Percentiles rank a stretch among this genome's conserved stretches.
phyloP scores from a whole-genome alignment of 2,888 invertebrate species.

The Agriopis leucophaearia region DNA sequence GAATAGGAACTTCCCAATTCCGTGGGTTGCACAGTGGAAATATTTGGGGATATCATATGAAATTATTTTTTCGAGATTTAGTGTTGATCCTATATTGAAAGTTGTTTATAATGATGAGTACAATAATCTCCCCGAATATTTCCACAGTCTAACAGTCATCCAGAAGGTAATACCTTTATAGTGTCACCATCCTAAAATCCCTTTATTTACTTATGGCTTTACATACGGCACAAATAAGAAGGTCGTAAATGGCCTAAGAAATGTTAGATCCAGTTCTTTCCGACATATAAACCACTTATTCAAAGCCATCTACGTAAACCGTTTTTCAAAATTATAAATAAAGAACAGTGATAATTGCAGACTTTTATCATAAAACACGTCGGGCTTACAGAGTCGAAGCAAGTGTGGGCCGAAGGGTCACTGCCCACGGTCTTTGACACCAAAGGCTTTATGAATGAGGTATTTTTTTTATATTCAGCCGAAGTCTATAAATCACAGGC shows the following conservation, averaged over 20 bases:
- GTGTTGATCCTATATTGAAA: too few species aligned
- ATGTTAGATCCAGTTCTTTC: too few species aligned
- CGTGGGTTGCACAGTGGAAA: too few species aligned
- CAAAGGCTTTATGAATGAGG: background rate
- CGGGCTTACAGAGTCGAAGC: constrained; percentile 12
- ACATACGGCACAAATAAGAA: background rate
- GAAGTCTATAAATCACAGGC: constrained; percentile 11
- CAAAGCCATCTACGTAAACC: too few species aligned
- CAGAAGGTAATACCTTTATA: background rate
- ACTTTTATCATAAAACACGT: constrained; percentile 10
- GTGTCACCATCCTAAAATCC: background rate
- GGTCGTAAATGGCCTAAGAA: background rate
- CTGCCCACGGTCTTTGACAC: constrained; percentile 19
- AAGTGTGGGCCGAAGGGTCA: constrained; percentile 31
- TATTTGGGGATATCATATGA: too few species aligned
- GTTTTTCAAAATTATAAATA: too few species aligned
- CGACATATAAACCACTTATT: too few species aligned
- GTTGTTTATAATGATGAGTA: too few species aligned
- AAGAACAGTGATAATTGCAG: background rate
- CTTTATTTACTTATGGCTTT: background rate
- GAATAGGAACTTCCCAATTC: too few species aligned
- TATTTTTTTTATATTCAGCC: constrained; percentile 8
- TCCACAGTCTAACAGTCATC: too few species aligned
- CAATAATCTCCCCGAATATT: too few species aligned
- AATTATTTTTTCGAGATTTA: too few species aligned